Evolutionary conservation across 2,113 vertebrate genomes (phyloP), one percentile per base, ranked within the genome.

Genomic region (Neolamprologus sp.): DNA sequence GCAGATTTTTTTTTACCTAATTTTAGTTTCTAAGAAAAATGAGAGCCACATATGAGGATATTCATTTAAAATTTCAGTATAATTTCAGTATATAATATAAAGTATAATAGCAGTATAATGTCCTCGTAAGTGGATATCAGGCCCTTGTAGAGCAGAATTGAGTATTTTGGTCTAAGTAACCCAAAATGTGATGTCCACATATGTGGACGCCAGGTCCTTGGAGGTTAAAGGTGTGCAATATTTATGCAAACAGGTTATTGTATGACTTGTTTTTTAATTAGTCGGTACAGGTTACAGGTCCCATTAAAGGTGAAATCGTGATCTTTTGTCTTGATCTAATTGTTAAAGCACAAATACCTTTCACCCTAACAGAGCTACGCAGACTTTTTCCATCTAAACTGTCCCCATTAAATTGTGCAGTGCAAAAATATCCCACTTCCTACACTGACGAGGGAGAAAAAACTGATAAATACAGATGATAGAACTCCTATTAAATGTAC

Each of bases 251-350:
- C 40, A 47, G 40, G 14, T 73, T 7, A 73, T 47, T 73, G 21
- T 17, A 47, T 2, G 4, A 47, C 19, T 5, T 5, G 23, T 28
- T 73, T 73, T 73, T 47, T 26, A 47, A 17, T 28, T 75, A 28
- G 23, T 0, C 0, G 1, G 9, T 47, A 47, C 42, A 5, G 14
- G 23, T 75, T 47, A 28, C 14, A 75, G 71, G 68, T 75, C 14
- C 40, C 4, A 26, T 75, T 75, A 47, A 47, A 75, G 14, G 40
- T 75, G 21, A 75, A 75, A 28, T 28, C 0, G 1, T 75, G 60
- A 35, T 65, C 60, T 65, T 65, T 75, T 75, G 16, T 75, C 68
- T 11, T 73, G 68, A 45, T 73, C 68, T 10, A 9, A 73, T 45
- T 73, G 0, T 45, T 73, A 73, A 23, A 2, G 13, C 9, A 80